These are phyloP conservation scores for Petroica traversi DNA, from an alignment of 2,113 vertebrate genomes.

Conservation along the genomic window DNA sequence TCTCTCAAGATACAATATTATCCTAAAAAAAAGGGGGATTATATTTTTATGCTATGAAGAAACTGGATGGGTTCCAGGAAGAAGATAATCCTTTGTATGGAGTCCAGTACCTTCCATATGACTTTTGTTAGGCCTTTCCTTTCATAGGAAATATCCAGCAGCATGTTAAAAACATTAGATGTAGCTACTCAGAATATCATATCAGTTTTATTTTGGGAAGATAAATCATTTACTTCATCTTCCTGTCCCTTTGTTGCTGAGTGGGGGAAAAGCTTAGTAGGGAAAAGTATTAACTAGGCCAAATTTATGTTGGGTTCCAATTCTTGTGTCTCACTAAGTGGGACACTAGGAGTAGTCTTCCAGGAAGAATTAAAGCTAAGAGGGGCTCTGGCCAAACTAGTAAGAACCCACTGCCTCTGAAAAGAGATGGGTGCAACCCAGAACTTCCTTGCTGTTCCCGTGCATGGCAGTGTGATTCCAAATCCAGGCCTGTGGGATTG, in stretches of 20 bases:
- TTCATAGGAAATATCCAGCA: not conserved
- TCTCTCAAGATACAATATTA: not conserved
- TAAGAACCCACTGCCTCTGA: not conserved
- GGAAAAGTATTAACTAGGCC: not conserved
- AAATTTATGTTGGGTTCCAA: not conserved
- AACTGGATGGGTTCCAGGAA: not conserved
- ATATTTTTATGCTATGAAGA: not conserved
- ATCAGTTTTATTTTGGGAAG: not conserved
- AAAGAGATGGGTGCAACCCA: not conserved
- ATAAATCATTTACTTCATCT: not conserved
- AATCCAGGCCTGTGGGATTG: not conserved
- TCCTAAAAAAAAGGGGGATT: not conserved
- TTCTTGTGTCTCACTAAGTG: not conserved
- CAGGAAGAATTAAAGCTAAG: not conserved
- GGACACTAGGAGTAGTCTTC: not conserved
- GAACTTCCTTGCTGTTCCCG: not conserved
- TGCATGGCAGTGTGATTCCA: not conserved
- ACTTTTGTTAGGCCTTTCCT: not conserved
- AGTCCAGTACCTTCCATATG: not conserved
- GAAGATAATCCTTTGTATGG: not conserved
- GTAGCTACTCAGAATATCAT: not conserved
- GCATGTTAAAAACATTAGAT: not conserved
- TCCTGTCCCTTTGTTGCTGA: not conserved
- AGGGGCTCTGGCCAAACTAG: not conserved
- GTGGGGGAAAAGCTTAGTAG: not conserved